Evolutionary conservation across 2,888 invertebrate species (phyloP).

Genomic region (Dolichomitus sp.): DNA sequence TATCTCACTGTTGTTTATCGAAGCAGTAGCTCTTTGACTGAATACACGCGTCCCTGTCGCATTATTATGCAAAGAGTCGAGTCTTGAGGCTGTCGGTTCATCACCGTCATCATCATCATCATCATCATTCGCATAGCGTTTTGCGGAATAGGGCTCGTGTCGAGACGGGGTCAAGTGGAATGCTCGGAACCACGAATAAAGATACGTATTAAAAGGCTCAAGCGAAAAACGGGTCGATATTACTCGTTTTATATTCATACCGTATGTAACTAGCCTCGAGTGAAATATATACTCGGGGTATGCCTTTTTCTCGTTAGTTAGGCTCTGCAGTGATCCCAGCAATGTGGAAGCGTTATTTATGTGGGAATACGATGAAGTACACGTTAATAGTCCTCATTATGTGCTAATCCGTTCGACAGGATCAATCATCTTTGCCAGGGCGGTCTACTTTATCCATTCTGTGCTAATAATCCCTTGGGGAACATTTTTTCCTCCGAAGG

Average conservation of each 20-base stretch:
- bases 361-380: slow-evolving; percentile 17
- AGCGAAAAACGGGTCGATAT: slow-evolving; percentile 43
- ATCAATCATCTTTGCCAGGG: slow-evolving; percentile 38
- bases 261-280: slow-evolving; percentile 45
- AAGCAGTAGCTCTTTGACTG: slow-evolving; percentile 29
- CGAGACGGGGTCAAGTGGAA: slow-evolving; percentile 61
- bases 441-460: slow-evolving; percentile 2
- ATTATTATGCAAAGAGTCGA: slow-evolving; percentile 60
- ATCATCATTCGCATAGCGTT: slow-evolving; percentile 47
- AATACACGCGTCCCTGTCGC: slow-evolving; percentile 46
- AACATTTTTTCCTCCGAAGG: slow-evolving; percentile 35
- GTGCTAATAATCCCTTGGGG: slow-evolving; percentile 15
- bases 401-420: slow-evolving; percentile 29
- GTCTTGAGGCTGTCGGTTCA: slow-evolving; percentile 39
- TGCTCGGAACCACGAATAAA: slow-evolving; percentile 63
- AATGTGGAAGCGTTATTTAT: not conserved
- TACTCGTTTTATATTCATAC: slow-evolving; percentile 54
- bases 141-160: slow-evolving; percentile 40
- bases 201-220: slow-evolving; percentile 55
- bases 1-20: slow-evolving; percentile 6
- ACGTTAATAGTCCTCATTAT: slow-evolving; percentile 35
- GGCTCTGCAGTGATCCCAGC: not conserved
- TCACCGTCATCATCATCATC: slow-evolving; percentile 56
- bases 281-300: slow-evolving; percentile 32
- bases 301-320: not conserved